Evolutionary conservation across 2,888 invertebrate genomes (phyloP).

Genomic region (Neuroscelio doddi): DNA sequence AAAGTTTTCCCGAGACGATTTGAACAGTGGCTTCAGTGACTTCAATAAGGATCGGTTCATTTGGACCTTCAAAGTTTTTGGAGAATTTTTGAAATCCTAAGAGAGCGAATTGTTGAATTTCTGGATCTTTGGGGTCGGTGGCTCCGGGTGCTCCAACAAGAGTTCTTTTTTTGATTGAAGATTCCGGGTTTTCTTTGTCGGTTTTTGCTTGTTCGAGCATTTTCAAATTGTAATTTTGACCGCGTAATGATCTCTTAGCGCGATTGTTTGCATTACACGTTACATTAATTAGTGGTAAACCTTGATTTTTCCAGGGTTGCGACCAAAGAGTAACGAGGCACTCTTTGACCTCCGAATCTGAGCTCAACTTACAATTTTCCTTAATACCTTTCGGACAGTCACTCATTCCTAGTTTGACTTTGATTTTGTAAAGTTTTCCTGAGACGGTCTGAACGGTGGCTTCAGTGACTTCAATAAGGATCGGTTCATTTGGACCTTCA

Average conservation of each 20-base stretch:
- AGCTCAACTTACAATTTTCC: conserved; percentile 59
- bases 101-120: conserved; percentile 46
- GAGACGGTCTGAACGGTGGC: conserved; percentile 74
- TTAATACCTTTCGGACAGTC: conserved; percentile 72
- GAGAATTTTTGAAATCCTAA: conserved; percentile 53
- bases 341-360: conserved; percentile 54
- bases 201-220: conserved; percentile 54
- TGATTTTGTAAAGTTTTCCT: conserved; percentile 76
- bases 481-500: conserved; percentile 52
- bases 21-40: conserved; percentile 73
- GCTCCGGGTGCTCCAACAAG: conserved; percentile 30
- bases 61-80: conserved; percentile 44
- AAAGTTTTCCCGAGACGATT: conserved; percentile 74
- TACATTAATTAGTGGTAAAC: conserved; percentile 54
- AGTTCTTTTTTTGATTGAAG: conserved; percentile 26
- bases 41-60: conserved; percentile 66
- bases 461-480: conserved; percentile 71
- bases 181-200: conserved; percentile 14
- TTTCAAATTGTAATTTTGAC: conserved; percentile 57
- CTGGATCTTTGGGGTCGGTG: conserved; percentile 43
- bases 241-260: conserved; percentile 55
- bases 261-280: conserved; percentile 5
- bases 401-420: conserved; percentile 75
- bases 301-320: conserved; percentile 75
- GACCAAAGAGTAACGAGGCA: conserved; percentile 76